Percentiles rank a stretch among this genome's conserved stretches.
phyloP scores from a whole-genome alignment of 2,888 invertebrate genomes.

The Salpingus planirostris region DNA sequence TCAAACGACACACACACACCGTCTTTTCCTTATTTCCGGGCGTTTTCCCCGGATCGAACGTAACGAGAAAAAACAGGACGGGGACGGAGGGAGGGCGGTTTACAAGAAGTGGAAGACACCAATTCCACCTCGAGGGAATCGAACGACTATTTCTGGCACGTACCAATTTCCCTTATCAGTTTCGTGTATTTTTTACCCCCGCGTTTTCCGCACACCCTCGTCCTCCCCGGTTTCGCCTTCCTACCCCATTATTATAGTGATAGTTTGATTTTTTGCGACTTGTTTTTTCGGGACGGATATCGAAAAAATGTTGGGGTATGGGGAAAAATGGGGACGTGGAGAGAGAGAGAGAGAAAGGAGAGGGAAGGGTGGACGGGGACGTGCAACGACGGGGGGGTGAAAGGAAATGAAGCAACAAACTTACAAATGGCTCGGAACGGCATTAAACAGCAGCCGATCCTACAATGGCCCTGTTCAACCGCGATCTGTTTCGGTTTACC shows the following conservation, averaged over 20 bases:
- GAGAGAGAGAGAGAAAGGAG: too few relatives aligned
- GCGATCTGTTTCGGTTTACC: slow-evolving; percentile 37
- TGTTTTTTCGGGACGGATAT: too few relatives aligned
- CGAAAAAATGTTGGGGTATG: too few relatives aligned
- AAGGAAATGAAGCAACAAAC: slow-evolving; percentile 42
- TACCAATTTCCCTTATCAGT: slow-evolving; percentile 39
- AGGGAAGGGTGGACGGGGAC: too few relatives aligned
- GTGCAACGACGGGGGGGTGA: slow-evolving; percentile 8
- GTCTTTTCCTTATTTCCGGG: slow-evolving; percentile 9
- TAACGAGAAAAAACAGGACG: too few relatives aligned
- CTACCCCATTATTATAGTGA: too few relatives aligned
- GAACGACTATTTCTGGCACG: slow-evolving; percentile 32
- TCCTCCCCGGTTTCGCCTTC: too few relatives aligned
- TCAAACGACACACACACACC: slow-evolving; percentile 19
- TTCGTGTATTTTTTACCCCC: slow-evolving; percentile 21
- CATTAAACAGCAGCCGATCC: slow-evolving; percentile 37
- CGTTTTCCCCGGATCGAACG: too few relatives aligned
- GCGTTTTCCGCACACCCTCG: too few relatives aligned
- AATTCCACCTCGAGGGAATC: slow-evolving; percentile 36
- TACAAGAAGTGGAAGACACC: slow-evolving; percentile 27
- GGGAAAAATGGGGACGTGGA: too few relatives aligned
- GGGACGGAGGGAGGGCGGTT: slow-evolving; percentile 14
- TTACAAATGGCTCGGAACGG: slow-evolving; percentile 41
- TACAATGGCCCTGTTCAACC: slow-evolving; percentile 28
- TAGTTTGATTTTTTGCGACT: too few relatives aligned